Conservation (phyloP, 2,888 invertebrate species). For the Tolmerus cingulatus region DNA sequence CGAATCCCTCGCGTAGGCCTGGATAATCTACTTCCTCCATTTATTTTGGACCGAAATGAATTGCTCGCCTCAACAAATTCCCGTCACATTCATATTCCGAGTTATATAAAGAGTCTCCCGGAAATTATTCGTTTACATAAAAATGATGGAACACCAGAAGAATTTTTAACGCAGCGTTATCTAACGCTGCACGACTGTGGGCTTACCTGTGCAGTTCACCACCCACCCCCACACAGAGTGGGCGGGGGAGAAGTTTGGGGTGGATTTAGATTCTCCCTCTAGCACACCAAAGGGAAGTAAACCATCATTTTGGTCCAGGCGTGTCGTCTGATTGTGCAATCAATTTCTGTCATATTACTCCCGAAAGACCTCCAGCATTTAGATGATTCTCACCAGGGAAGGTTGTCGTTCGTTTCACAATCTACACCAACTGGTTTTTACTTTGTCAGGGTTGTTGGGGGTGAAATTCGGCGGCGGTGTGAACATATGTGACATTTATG, state of each 20-base stretch:
- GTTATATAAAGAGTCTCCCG: neutral
- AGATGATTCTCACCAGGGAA: neutral
- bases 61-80: neutral
- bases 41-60: neutral
- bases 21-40: neutral
- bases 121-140: slow-evolving; percentile 19
- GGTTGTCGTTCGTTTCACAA: neutral
- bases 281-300: neutral
- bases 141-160: neutral
- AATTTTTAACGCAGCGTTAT: slow-evolving; percentile 3
- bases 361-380: neutral
- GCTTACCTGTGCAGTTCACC: neutral
- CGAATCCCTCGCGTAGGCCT: neutral
- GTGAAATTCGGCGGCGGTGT: neutral
- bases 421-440: slow-evolving; percentile 10
- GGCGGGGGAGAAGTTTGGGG: neutral
- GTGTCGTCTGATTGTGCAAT: slow-evolving; percentile 28
- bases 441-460: neutral
- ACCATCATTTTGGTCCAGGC: slow-evolving; percentile 12
- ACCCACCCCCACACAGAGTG: neutral
- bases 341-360: slow-evolving; percentile 31
- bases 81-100: slow-evolving; percentile 9
- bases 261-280: neutral
- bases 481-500: slow-evolving; percentile 25
- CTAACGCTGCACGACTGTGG: neutral